phyloP scores from a whole-genome alignment of 2,888 invertebrate genomes.

The Adelognathus sp. region DNA sequence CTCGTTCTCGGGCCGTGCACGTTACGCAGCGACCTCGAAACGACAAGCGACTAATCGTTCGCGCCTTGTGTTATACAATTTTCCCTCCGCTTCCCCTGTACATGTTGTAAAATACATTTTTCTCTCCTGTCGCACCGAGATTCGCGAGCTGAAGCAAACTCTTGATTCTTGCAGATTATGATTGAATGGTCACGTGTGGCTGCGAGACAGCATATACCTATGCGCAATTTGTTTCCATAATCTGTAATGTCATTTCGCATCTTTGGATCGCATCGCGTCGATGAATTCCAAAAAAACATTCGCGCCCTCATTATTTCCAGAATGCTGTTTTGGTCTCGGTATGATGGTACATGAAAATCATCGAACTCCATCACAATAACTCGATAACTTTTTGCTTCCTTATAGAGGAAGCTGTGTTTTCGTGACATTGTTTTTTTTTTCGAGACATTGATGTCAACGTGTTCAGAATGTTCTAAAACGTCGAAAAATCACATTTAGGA shows the following conservation, averaged over 20 bases:
- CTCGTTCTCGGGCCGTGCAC: conserved; percentile 18
- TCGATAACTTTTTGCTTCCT: too few species aligned
- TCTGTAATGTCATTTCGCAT: too few species aligned
- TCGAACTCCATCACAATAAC: too few species aligned
- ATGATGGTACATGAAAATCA: too few species aligned
- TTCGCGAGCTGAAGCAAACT: conserved; percentile 13
- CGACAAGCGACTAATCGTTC: conserved; percentile 46
- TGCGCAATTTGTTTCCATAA: not conserved
- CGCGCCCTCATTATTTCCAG: too few species aligned
- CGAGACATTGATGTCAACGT: too few species aligned
- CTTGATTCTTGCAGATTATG: conserved; percentile 30
- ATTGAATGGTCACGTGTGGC: conserved; percentile 36
- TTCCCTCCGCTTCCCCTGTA: conserved; percentile 18
- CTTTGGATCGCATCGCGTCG: not conserved
- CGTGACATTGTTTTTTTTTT: too few species aligned
- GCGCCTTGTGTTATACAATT: conserved; percentile 47
- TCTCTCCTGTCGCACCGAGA: not conserved
- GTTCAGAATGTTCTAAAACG: too few species aligned
- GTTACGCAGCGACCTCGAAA: conserved; percentile 49
- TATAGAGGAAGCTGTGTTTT: too few species aligned
- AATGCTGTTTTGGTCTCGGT: too few species aligned
- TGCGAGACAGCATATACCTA: not conserved
- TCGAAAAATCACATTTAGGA: too few species aligned
- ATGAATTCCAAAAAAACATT: too few species aligned
- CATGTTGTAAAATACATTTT: not conserved